phyloP scores from a whole-genome alignment of 2,797 vertebrate genomes.

The Peromyscus nudipes region DNA sequence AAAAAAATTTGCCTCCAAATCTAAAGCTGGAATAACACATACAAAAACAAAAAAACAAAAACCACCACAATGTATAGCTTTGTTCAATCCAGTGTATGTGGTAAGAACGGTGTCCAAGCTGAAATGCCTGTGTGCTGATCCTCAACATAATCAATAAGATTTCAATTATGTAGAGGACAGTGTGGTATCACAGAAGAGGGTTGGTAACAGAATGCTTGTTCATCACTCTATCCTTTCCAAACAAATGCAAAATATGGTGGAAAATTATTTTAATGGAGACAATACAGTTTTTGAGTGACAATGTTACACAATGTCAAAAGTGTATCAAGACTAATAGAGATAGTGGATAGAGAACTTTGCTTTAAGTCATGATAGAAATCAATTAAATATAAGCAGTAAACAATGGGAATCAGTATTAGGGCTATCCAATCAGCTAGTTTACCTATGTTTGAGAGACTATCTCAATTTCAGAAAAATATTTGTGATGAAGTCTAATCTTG shows the following conservation, averaged over 20 bases:
- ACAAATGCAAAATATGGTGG: not conserved
- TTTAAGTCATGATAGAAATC: not conserved
- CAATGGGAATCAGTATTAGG: not conserved
- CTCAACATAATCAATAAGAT: constrained; percentile 92
- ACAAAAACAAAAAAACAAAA: constrained; percentile 71
- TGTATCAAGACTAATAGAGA: not conserved
- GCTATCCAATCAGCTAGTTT: not conserved
- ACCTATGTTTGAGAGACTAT: not conserved
- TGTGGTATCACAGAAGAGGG: not conserved
- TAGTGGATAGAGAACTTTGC: not conserved
- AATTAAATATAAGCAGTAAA: not conserved
- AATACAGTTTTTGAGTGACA: not conserved
- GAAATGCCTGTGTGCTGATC: constrained; percentile 92
- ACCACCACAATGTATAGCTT: constrained; percentile 86
- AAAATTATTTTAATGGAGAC: not conserved
- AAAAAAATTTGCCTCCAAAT: constrained; percentile 84
- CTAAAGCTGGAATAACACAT: constrained; percentile 85
- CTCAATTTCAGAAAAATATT: constrained; percentile 24
- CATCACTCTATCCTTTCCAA: not conserved
- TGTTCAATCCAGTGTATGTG: constrained; percentile 77
- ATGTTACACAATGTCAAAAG: not conserved
- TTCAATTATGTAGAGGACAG: constrained; percentile 85
- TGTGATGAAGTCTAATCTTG: not conserved
- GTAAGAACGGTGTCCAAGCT: constrained; percentile 86
- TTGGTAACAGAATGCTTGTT: not conserved